Percentiles rank a stretch among this genome's conserved stretches.
phyloP scores from a whole-genome alignment of 2,797 vertebrate genomes.

The Poeciliopsis presidionis region DNA sequence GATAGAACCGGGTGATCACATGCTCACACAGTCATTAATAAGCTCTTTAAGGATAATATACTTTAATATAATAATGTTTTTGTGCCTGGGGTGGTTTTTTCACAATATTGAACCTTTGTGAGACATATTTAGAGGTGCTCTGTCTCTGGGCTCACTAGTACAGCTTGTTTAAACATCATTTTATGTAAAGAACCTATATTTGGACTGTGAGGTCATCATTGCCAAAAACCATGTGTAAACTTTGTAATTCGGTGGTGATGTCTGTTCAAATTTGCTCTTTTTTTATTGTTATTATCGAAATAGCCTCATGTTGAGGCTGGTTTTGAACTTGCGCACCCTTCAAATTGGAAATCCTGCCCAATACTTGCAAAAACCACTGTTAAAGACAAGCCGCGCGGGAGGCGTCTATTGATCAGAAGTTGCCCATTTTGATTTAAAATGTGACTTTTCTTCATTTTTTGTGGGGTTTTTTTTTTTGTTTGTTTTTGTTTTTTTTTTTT shows the following conservation, averaged over 20 bases:
- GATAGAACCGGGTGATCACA: not conserved
- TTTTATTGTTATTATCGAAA: not conserved
- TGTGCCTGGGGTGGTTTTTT: conserved; percentile 49
- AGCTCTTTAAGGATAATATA: not conserved
- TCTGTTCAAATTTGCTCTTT: not conserved
- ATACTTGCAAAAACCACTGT: not conserved
- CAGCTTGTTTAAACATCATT: not conserved
- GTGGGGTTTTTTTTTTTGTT: no score
- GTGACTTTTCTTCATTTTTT: not conserved
- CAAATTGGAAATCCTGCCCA: not conserved
- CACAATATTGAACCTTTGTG: not conserved
- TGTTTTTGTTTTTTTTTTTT: not conserved
- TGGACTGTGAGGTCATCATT: conserved; percentile 12
- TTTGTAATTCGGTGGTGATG: conserved; percentile 1
- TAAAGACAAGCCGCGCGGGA: not conserved
- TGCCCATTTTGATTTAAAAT: not conserved
- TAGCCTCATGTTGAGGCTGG: not conserved
- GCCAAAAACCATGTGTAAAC: conserved; percentile 19
- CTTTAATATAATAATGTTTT: conserved; percentile 7
- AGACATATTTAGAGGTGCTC: conserved; percentile 14
- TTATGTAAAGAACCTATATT: not conserved
- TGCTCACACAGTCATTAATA: conserved; percentile 8
- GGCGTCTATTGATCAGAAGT: not conserved
- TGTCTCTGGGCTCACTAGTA: not conserved
- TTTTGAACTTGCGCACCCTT: not conserved